A percentile compares a stretch with the other conserved stretches of the same genome.
These are phyloP conservation scores for Masnerella sp. DNA, from an alignment of 2,888 invertebrate species.

Conservation along the genomic window DNA sequence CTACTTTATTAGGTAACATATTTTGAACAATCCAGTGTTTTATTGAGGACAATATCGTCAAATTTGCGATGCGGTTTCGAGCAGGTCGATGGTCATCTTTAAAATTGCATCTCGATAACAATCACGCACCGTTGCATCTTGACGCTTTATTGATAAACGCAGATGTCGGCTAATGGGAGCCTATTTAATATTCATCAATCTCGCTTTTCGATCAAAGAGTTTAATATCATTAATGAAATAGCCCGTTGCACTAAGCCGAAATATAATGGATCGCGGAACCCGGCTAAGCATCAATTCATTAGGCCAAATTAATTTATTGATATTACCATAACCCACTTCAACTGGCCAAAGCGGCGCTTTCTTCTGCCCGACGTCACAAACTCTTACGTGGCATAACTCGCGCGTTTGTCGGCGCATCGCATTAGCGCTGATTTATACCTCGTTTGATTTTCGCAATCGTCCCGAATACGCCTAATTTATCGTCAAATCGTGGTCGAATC, in stretches of 20 bases:
- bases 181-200: constrained; percentile 63
- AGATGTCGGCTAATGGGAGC: constrained; percentile 42
- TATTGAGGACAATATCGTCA: too few species aligned
- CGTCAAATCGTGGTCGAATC: too few species aligned
- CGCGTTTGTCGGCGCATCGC: not conserved
- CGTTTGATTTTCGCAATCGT: not conserved
- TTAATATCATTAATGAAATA: constrained; percentile 62
- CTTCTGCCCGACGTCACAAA: too few species aligned
- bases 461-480: not conserved
- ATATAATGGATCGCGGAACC: constrained; percentile 53
- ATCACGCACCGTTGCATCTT: constrained; percentile 25
- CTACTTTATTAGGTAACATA: too few species aligned
- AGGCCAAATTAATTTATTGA: constrained; percentile 47
- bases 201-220: constrained; percentile 53
- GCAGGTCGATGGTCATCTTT: too few species aligned
- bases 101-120: constrained; percentile 9
- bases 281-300: constrained; percentile 49
- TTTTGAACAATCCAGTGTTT: too few species aligned
- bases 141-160: constrained; percentile 33
- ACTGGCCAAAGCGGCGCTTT: constrained; percentile 11
- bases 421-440: constrained; percentile 43
- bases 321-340: constrained; percentile 32
- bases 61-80: too few species aligned
- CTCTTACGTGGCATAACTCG: too few species aligned
- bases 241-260: constrained; percentile 43